Percentiles rank a stretch among this genome's conserved stretches.
Conservation (phyloP, 1,140 invertebrate genomes). For the Callitettix versicolor region DNA sequence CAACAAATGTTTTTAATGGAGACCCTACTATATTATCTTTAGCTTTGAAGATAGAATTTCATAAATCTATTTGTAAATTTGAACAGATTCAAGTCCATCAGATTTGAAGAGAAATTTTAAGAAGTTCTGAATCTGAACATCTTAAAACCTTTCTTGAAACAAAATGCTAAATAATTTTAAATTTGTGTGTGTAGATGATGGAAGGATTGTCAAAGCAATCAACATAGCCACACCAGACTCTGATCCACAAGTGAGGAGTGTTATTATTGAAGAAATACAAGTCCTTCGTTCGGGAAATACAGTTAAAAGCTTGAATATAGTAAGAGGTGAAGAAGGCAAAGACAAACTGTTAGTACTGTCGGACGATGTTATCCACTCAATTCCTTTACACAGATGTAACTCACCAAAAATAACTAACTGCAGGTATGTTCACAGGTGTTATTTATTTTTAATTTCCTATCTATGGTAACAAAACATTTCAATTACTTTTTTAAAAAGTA, state of each 20-base stretch:
- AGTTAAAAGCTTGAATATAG: conserved; percentile 61
- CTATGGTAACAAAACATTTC: conserved; percentile 1
- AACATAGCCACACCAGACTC: conserved; percentile 54
- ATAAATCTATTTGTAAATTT: too few species aligned
- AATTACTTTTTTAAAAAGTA: conserved; percentile 13
- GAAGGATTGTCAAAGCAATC: conserved; percentile 82
- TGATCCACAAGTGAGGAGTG: conserved; percentile 33
- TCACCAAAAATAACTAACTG: conserved; percentile 46
- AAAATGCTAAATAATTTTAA: too few species aligned
- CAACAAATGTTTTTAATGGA: not conserved
- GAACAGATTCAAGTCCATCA: too few species aligned
- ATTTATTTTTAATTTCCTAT: too few species aligned
- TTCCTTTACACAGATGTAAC: conserved; percentile 78
- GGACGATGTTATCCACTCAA: conserved; percentile 71
- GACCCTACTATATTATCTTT: not conserved
- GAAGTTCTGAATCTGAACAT: too few species aligned
- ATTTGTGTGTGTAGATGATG: conserved; percentile 53
- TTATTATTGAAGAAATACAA: conserved; percentile 77
- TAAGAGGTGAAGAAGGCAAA: conserved; percentile 37
- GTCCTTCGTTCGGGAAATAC: conserved; percentile 55
- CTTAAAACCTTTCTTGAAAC: too few species aligned
- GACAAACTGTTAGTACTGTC: conserved; percentile 83
- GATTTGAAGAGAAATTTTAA: too few species aligned
- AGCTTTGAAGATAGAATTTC: too few species aligned
- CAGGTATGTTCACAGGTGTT: conserved; percentile 42